Conservation (phyloP, 2,888 invertebrate species). For the Octonoba sinensis region DNA sequence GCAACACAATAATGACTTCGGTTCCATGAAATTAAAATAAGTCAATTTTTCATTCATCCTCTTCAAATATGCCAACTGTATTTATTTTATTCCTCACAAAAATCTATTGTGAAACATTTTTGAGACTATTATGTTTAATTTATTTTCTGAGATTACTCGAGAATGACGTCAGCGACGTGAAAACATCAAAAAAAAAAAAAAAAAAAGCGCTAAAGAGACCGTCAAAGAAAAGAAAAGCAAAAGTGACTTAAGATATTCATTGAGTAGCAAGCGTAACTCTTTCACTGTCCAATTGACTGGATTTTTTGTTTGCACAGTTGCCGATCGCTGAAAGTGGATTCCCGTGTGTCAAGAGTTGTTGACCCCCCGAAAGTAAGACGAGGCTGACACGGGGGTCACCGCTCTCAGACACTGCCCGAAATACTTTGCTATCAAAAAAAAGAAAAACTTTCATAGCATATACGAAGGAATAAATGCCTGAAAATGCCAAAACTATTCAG, state of each 20-base stretch:
- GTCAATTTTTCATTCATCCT: neutral
- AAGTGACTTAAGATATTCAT: conserved; percentile 53
- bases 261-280: conserved; percentile 48
- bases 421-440: conserved; percentile 25
- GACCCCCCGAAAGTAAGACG: conserved; percentile 31
- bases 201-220: neutral
- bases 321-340: conserved; percentile 52
- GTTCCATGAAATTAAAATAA: neutral
- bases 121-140: conserved; percentile 21
- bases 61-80: too few relatives aligned
- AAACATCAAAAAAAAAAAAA: conserved; percentile 32
- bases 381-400: conserved; percentile 37
- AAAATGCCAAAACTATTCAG: conserved; percentile 45
- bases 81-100: too few relatives aligned
- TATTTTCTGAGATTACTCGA: conserved; percentile 24
- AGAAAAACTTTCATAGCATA: conserved; percentile 7
- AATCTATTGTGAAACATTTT: conserved; percentile 16
- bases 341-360: conserved; percentile 58
- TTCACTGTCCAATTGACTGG: conserved; percentile 57
- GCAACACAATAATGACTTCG: too few relatives aligned
- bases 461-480: conserved; percentile 33
- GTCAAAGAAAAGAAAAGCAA: conserved; percentile 24
- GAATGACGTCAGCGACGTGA: conserved; percentile 51
- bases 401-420: conserved; percentile 35
- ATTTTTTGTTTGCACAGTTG: conserved; percentile 50